phyloP scores from a whole-genome alignment of 2,888 invertebrate species.

The Pandemis corylana region DNA sequence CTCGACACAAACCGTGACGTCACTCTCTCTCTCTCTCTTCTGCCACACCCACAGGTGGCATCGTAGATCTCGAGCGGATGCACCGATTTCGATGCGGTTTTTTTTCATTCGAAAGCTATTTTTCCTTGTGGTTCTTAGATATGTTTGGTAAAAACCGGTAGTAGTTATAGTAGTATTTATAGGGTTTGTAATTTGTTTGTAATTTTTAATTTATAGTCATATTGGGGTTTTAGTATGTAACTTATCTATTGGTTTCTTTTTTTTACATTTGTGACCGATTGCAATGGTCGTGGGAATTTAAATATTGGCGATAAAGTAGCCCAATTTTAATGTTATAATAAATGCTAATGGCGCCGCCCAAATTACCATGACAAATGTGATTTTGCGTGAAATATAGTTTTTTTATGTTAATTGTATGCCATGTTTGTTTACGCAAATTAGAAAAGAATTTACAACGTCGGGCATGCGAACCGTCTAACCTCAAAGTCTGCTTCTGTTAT shows the following conservation, averaged over 20 bases:
- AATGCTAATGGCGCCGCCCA: slow-evolving; percentile 1
- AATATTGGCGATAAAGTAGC: not conserved
- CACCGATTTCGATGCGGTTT: no score
- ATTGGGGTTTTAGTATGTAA: not conserved
- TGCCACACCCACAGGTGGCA: no score
- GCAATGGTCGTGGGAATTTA: not conserved
- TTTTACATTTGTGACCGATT: not conserved
- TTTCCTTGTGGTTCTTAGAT: no score
- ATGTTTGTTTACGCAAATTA: slow-evolving; percentile 26
- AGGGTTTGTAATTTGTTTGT: no score
- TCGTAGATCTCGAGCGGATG: no score
- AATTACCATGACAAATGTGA: slow-evolving; percentile 20
- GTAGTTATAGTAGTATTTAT: no score
- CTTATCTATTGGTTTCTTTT: not conserved
- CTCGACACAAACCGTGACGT: no score
- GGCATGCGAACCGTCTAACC: slow-evolving; percentile 7
- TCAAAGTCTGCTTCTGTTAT: slow-evolving; percentile 14
- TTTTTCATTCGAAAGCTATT: no score
- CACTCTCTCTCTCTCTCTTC: no score
- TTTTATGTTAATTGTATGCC: slow-evolving; percentile 28
- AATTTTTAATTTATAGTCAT: not conserved
- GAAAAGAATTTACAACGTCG: not conserved
- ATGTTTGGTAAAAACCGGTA: no score
- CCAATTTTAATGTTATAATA: slow-evolving; percentile 10
- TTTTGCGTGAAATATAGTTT: slow-evolving; percentile 14